Conservation (phyloP, 1,140 invertebrate species). For the Cotesia vestalis region DNA sequence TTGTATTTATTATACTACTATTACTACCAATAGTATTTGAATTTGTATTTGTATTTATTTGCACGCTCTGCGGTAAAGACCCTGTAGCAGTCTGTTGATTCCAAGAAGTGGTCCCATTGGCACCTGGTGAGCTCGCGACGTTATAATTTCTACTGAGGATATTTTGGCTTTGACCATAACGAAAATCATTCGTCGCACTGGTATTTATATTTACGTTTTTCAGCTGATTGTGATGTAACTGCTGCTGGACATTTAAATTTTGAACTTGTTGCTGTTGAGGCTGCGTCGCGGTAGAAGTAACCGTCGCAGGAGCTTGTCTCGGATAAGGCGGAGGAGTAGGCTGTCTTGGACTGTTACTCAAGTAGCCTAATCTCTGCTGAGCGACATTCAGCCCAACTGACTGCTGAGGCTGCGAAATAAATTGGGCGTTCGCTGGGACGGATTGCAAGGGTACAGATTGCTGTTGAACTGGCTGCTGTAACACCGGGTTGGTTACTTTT, state of each 20-base stretch:
- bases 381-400: constrained; percentile 49
- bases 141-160: constrained; percentile 62
- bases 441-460: constrained; percentile 51
- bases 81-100: constrained; percentile 20
- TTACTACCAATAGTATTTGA: not conserved
- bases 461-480: constrained; percentile 50
- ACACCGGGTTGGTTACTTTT: constrained; percentile 31
- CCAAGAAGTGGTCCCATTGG: constrained; percentile 27
- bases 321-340: constrained; percentile 26
- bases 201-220: constrained; percentile 61
- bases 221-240: constrained; percentile 62
- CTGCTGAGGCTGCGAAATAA: constrained; percentile 41
- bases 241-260: constrained; percentile 60
- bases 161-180: constrained; percentile 65
- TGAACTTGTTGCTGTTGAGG: constrained; percentile 53
- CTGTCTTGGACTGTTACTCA: constrained; percentile 57
- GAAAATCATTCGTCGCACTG: constrained; percentile 61
- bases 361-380: constrained; percentile 60
- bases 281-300: constrained; percentile 42
- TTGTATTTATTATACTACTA: constrained; percentile 32
- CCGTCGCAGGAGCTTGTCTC: constrained; percentile 44
- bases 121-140: constrained; percentile 20
- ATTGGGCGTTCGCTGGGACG: constrained; percentile 33
- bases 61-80: constrained; percentile 51
- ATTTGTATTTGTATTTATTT: constrained; percentile 39